phyloP scores from a whole-genome alignment of 2,888 invertebrate genomes.

The Physocephala rufipes region DNA sequence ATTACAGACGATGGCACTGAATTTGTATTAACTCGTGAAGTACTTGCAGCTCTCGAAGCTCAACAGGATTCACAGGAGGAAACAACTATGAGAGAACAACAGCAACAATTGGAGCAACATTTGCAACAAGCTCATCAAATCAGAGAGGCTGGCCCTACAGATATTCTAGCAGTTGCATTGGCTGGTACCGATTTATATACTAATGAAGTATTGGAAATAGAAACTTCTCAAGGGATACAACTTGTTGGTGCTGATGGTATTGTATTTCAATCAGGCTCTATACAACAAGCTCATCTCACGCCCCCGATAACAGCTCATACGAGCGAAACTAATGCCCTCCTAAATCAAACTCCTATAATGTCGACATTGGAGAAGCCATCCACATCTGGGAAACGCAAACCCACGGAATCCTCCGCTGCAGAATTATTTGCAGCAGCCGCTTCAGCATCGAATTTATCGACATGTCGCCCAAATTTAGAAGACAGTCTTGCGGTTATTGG shows the following conservation, averaged over 20 bases:
- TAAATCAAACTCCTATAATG: conserved; percentile 84
- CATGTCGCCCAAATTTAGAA: conserved; percentile 63
- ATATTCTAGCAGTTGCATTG: conserved; percentile 79
- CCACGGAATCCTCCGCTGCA: conserved; percentile 9
- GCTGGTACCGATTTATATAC: conserved; percentile 78
- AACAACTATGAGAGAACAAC: conserved; percentile 36
- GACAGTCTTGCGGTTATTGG: conserved; percentile 71
- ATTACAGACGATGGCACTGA: conserved; percentile 55
- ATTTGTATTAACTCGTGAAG: conserved; percentile 53
- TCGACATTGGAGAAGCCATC: conserved; percentile 78
- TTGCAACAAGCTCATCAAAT: conserved; percentile 62
- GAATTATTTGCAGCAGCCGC: conserved; percentile 26
- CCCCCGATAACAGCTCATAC: conserved; percentile 67
- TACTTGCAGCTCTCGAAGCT: conserved; percentile 50
- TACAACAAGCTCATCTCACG: conserved; percentile 51
- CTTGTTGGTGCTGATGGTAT: conserved; percentile 47
- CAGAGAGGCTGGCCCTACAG: conserved; percentile 54
- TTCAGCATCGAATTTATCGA: conserved; percentile 28
- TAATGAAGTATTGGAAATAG: conserved; percentile 59
- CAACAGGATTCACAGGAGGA: conserved; percentile 39
- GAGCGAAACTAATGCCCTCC: conserved; percentile 78
- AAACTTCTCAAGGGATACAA: conserved; percentile 47
- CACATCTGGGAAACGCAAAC: conserved; percentile 31
- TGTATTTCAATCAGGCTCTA: conserved; percentile 50
- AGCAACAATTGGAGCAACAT: conserved; percentile 32